Evolutionary conservation across 2,113 vertebrate genomes (phyloP).

Genomic region (Arizona elegans): DNA sequence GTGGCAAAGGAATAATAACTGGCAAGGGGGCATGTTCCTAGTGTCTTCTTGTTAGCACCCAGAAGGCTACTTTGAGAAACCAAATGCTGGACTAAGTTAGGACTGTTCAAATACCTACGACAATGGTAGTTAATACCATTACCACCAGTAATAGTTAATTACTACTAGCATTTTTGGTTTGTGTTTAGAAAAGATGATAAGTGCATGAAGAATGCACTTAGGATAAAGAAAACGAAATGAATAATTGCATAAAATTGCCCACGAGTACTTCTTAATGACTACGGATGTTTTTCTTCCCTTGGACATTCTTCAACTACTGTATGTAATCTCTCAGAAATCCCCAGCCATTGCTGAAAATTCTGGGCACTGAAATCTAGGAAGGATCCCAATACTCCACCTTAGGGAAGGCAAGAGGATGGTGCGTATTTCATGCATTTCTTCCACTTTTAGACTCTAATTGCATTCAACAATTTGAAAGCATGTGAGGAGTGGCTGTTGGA

Average conservation of each 20-base stretch:
- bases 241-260: not conserved
- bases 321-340: not conserved
- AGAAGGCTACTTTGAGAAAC: not conserved
- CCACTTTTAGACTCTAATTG: not conserved
- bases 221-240: not conserved
- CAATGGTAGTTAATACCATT: not conserved
- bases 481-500: not conserved
- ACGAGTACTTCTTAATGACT: not conserved
- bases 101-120: not conserved
- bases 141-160: not conserved
- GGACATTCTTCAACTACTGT: not conserved
- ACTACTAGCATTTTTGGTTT: not conserved
- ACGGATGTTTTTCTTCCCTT: not conserved
- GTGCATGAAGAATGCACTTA: no score
- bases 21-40: not conserved
- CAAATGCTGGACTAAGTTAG: not conserved
- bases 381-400: not conserved
- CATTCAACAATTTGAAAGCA: not conserved
- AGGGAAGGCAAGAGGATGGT: not conserved
- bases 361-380: not conserved
- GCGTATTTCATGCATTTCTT: not conserved
- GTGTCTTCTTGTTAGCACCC: not conserved
- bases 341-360: not conserved
- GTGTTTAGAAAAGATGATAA: not conserved
- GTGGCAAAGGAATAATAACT: not conserved